Percentiles rank a stretch among this genome's conserved stretches.
Evolutionary conservation across 1,140 invertebrate species (phyloP).

Genomic region (Triops cancriformis): DNA sequence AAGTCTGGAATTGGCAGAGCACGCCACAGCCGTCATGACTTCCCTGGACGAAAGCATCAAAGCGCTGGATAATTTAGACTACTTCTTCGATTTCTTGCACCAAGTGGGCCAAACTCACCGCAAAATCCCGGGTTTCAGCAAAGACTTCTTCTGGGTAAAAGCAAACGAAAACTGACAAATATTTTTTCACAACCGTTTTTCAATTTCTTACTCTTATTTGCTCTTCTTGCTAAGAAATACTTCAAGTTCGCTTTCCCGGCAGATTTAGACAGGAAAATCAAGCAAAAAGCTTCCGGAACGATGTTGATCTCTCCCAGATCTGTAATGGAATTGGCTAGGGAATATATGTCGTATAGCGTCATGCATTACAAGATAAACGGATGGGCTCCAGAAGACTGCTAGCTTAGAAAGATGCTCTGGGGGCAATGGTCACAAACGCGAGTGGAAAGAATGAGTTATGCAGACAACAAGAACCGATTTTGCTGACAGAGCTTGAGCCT

Average conservation of each 20-base stretch:
- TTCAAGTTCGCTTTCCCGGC: background rate
- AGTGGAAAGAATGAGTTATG: background rate
- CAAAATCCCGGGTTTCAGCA: slow-evolving; percentile 72
- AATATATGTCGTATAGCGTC: background rate
- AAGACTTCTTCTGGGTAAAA: slow-evolving; percentile 77
- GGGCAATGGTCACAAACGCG: background rate
- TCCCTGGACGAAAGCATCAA: slow-evolving; percentile 72
- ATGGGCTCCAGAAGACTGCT: background rate
- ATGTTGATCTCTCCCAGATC: slow-evolving; percentile 14
- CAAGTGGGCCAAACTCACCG: slow-evolving; percentile 72
- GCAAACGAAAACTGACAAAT: slow-evolving; percentile 19
- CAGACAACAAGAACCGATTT: background rate
- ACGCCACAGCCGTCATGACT: slow-evolving; percentile 79
- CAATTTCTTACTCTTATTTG: background rate
- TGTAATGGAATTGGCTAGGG: slow-evolving; percentile 12
- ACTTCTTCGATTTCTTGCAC: slow-evolving; percentile 70
- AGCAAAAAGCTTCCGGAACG: slow-evolving; percentile 1
- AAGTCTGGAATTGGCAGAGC: slow-evolving; percentile 71
- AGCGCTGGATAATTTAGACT: slow-evolving; percentile 70
- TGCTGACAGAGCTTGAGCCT: background rate
- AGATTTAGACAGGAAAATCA: slow-evolving; percentile 10
- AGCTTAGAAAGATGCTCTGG: background rate
- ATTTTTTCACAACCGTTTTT: slow-evolving; percentile 2
- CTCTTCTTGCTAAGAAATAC: background rate
- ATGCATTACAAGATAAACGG: background rate